phyloP scores from a whole-genome alignment of 2,888 invertebrate genomes.

The Limnephilus auricula region DNA sequence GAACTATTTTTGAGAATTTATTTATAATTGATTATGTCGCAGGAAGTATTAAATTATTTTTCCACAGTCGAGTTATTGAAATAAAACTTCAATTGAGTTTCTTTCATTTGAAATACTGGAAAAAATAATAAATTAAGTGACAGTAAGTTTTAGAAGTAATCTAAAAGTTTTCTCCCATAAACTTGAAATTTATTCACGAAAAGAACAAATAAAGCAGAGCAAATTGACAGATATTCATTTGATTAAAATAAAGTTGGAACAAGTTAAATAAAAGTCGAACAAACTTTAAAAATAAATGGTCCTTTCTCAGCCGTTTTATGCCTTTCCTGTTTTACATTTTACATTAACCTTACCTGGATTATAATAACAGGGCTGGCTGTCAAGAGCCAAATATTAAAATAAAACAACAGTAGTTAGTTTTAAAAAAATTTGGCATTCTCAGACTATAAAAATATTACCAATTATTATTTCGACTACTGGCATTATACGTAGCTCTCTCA shows the following conservation, averaged over 20 bases:
- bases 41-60: neutral
- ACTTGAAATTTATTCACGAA: neutral
- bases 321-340: slow-evolving; percentile 2
- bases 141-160: neutral
- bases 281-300: neutral
- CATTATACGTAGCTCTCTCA: too few species aligned
- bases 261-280: neutral
- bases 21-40: neutral
- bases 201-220: neutral
- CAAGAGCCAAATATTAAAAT: neutral
- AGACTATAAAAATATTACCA: too few species aligned
- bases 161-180: neutral
- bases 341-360: neutral
- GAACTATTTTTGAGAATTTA: neutral
- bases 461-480: too few species aligned
- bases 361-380: neutral
- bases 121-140: neutral
- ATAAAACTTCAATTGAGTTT: neutral
- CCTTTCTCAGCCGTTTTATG: neutral
- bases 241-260: neutral
- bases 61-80: neutral
- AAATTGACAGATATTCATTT: slow-evolving; percentile 2
- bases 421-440: too few species aligned
- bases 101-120: neutral
- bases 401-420: too few species aligned